Base-by-base conservation (phyloP, 2,888 invertebrate genomes). In the Drosophila recens region DNA sequence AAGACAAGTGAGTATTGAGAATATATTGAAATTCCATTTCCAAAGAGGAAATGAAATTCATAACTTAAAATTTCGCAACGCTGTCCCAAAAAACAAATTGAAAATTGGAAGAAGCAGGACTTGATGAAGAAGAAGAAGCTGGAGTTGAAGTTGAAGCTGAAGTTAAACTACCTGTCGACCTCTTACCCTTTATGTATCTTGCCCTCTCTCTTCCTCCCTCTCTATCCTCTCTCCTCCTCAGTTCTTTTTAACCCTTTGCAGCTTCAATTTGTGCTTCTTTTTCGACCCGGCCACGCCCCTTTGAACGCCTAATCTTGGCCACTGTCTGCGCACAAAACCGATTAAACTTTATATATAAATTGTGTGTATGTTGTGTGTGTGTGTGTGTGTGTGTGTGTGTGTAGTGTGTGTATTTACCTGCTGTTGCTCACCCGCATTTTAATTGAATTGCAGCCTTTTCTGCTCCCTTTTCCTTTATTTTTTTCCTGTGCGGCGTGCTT, bases 1-100 rank as follows among this genome's bases (percentile, higher is more conserved):
- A 95, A 95, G 93, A 97, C 97, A 90, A 96, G 98, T 98, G 94
- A 97, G 97, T 96, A 92, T 73, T 10, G 17, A 17, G n/a, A n/a
- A n/a, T n/a, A 33, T 20, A 8, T 6, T 10, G 5, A 33, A 49
- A 9, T 40, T 40, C 13, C 15, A 45, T 52, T 40, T 34, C n/a
- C n/a, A 34, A 17, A 51, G n/a, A 74, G 79, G 75, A 76, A 76
- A 78, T 78, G 59, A 56, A 57, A 59, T 56, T 61, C 57, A 78
- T 78, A 68, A 61, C 23, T 72, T 79, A 59, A 34, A 38, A 49
- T 66, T 71, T 72, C 34, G 72, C 73, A 51, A 40, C 48, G 36
- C 62, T 62, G 42, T 27, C 52, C 56, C n/a, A 45, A 46, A 34
- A 54, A 23, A 9, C 34, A 65, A 78, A 78, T 62, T 61, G 53